Percentiles rank a stretch among this genome's conserved stretches.
These are phyloP conservation scores for Ceyx cyanopectus DNA, from an alignment of 2,113 vertebrate species.

Conservation along the genomic window DNA sequence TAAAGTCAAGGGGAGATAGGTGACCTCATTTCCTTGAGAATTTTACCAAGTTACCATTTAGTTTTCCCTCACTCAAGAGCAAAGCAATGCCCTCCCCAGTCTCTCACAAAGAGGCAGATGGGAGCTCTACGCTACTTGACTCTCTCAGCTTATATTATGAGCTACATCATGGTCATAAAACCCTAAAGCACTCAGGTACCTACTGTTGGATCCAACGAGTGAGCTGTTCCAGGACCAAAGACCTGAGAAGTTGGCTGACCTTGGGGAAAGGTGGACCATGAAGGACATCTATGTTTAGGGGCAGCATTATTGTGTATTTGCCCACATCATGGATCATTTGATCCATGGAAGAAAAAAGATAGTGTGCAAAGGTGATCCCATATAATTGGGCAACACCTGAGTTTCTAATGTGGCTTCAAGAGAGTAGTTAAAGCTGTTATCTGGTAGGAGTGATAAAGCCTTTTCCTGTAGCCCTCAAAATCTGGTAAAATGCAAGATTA, in stretches of 20 bases:
- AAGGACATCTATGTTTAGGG: background rate
- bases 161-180: background rate
- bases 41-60: background rate
- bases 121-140: background rate
- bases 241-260: background rate
- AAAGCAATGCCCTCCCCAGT: background rate
- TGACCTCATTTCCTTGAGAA: background rate
- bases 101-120: background rate
- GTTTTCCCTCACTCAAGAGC: background rate
- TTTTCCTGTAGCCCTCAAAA: background rate
- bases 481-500: background rate
- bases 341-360: background rate
- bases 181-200: background rate
- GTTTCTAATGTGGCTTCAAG: background rate
- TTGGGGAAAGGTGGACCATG: background rate
- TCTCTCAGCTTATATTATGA: background rate
- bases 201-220: rapidly evolving
- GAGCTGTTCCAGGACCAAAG: background rate
- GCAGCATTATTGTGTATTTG: background rate
- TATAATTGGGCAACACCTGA: background rate
- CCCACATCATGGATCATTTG: background rate
- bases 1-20: background rate
- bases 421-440: background rate
- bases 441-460: background rate
- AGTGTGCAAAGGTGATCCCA: background rate